These are phyloP conservation scores for Poeciliopsis turrubarensis DNA, from an alignment of 2,113 vertebrate species.

Conservation along the genomic window DNA sequence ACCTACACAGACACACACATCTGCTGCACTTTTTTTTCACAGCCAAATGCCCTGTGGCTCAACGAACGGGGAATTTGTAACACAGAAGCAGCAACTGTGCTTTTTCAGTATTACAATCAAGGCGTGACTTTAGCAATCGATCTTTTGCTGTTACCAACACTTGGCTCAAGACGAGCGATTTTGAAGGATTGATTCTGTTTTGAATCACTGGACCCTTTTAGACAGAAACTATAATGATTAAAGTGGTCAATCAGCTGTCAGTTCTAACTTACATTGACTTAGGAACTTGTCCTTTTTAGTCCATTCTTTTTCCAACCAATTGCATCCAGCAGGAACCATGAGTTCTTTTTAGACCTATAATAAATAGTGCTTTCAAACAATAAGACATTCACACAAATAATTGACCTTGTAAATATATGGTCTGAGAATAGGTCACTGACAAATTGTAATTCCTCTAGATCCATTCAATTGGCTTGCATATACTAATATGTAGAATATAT, in stretches of 20 bases:
- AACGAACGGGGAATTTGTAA: not conserved
- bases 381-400: not conserved
- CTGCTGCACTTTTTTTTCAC: conserved; percentile 11
- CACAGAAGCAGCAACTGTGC: conserved; percentile 2
- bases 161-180: conserved; percentile 4
- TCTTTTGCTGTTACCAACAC: not conserved
- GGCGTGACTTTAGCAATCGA: not conserved
- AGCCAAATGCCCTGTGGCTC: conserved; percentile 22
- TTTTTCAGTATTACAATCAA: not conserved
- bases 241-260: not conserved
- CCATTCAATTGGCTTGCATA: too few species aligned
- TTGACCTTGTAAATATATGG: not conserved
- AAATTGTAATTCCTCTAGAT: too few species aligned
- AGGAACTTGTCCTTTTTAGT: not conserved
- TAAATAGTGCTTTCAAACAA: not conserved
- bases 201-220: not conserved
- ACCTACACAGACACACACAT: conserved; percentile 27
- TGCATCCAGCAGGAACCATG: not conserved
- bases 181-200: not conserved
- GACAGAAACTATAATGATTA: not conserved
- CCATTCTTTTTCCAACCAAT: not conserved
- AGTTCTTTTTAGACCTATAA: not conserved
- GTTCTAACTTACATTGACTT: not conserved
- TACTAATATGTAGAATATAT: too few species aligned
- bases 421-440: too few species aligned